Evolutionary conservation across 2,888 invertebrate genomes (phyloP).

Genomic region (Drosophila robusta): DNA sequence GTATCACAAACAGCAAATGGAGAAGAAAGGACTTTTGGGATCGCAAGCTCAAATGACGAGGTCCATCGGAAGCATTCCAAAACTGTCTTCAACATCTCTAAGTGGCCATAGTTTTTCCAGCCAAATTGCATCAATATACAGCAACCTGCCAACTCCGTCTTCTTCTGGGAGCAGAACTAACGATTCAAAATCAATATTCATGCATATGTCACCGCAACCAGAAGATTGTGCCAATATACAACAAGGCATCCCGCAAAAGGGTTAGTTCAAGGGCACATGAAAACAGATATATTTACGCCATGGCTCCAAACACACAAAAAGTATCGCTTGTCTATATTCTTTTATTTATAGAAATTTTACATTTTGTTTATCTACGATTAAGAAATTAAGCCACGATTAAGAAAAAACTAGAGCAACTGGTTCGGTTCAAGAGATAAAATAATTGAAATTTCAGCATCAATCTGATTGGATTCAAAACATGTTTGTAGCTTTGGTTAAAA

Average conservation of each 20-base stretch:
- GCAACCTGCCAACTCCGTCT: slow-evolving; percentile 22
- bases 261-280: slow-evolving; percentile 16
- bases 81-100: slow-evolving; percentile 70
- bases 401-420: too few species aligned
- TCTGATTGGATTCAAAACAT: too few species aligned
- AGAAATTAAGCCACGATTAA: too few species aligned
- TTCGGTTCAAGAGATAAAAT: too few species aligned
- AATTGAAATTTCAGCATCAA: too few species aligned
- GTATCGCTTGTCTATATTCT: too few species aligned
- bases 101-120: slow-evolving; percentile 17
- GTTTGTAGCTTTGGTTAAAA: too few species aligned
- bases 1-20: slow-evolving; percentile 85
- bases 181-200: slow-evolving; percentile 5
- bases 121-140: slow-evolving; percentile 26
- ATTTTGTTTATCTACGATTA: too few species aligned
- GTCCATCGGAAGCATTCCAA: slow-evolving; percentile 44
- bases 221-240: slow-evolving; percentile 29
- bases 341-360: too few species aligned
- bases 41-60: slow-evolving; percentile 23
- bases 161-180: neutral
- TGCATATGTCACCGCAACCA: neutral
- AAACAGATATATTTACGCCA: too few species aligned
- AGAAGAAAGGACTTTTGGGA: slow-evolving; percentile 78
- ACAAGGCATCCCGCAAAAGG: slow-evolving; percentile 11
- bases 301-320: too few species aligned